Conservation (phyloP, 2,797 vertebrate species). For the Muscicapa striata region DNA sequence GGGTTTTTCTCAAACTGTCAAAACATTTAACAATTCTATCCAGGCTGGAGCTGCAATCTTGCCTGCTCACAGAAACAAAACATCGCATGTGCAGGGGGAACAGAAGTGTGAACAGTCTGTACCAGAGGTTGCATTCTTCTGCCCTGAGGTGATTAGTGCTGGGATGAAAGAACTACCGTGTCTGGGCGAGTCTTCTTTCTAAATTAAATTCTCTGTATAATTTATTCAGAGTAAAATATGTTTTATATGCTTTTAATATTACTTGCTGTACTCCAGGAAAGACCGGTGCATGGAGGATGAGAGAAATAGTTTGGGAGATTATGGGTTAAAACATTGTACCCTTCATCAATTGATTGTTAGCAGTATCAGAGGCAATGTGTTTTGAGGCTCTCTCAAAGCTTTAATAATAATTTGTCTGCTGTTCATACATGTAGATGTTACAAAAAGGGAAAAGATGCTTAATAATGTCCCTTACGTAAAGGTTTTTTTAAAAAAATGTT, state of each 20-base stretch:
- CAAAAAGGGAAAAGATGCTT: constrained; percentile 15
- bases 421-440: constrained; percentile 5
- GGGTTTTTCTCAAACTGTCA: background rate
- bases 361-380: background rate
- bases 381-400: constrained; percentile 29
- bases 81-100: background rate
- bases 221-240: background rate
- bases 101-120: background rate
- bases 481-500: background rate
- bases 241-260: background rate
- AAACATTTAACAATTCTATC: background rate
- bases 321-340: background rate
- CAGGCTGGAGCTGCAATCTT: background rate
- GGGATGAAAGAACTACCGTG: background rate
- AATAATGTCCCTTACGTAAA: constrained; percentile 32
- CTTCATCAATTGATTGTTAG: background rate
- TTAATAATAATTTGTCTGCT: background rate
- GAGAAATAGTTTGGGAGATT: background rate
- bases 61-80: background rate
- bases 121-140: background rate
- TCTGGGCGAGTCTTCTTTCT: fast-evolving
- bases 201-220: background rate
- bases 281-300: background rate
- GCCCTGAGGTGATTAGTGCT: background rate
- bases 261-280: background rate